Conservation (phyloP, 2,797 vertebrate genomes). For the Tadarida brasiliensis region DNA sequence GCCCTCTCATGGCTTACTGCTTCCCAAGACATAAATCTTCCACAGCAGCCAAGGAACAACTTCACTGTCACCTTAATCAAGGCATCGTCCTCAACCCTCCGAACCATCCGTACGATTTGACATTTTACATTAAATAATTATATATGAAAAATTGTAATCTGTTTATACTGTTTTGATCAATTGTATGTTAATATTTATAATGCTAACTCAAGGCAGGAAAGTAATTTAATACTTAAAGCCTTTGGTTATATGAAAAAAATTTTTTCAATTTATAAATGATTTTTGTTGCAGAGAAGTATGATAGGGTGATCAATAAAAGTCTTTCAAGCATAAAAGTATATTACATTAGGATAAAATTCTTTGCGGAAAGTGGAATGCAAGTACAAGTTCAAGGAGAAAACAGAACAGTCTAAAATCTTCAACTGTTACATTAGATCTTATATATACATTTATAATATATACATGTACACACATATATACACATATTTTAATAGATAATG, state of each 20-base stretch:
- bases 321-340: conserved; percentile 59
- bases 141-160: not conserved
- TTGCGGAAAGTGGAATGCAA: conserved; percentile 38
- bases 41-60: not conserved
- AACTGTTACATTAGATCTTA: not conserved
- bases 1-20: not conserved
- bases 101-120: conserved; percentile 5
- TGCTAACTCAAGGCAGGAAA: not conserved
- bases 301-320: conserved; percentile 63
- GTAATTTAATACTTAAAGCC: conserved; percentile 26
- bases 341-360: conserved; percentile 36
- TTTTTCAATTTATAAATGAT: conserved; percentile 59
- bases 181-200: conserved; percentile 29
- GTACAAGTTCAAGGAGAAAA: conserved; percentile 51
- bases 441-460: not conserved
- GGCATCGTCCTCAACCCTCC: not conserved
- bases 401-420: conserved; percentile 27
- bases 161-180: conserved; percentile 45
- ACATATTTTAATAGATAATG: not conserved
- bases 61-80: conserved; percentile 13
- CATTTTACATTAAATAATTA: conserved; percentile 59
- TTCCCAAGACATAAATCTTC: not conserved
- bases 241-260: conserved; percentile 42
- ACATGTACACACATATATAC: not conserved
- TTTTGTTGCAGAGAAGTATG: conserved; percentile 46